Percentiles rank a stretch among this genome's conserved stretches.
These are phyloP conservation scores for Sphyrna mokarran DNA, from an alignment of 2,113 vertebrate genomes.

Conservation along the genomic window DNA sequence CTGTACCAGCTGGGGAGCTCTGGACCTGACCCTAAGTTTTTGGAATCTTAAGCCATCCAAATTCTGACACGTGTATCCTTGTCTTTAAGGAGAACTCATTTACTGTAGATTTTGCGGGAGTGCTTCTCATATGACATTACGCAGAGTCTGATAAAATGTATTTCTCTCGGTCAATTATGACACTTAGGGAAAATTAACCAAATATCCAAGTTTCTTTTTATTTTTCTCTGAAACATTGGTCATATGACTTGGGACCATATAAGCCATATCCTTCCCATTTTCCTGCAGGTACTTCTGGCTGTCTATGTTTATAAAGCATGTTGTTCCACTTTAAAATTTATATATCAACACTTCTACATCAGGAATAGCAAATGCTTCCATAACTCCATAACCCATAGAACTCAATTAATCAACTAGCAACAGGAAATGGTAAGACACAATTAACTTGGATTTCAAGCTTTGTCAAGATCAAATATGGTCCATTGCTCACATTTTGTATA, in stretches of 20 bases:
- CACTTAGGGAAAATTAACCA: background rate
- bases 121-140: background rate
- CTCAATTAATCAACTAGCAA: background rate
- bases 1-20: conserved; percentile 20
- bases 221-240: background rate
- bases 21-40: background rate
- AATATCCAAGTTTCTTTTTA: background rate
- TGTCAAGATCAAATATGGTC: background rate
- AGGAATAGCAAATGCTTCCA: background rate
- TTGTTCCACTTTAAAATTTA: background rate
- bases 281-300: background rate
- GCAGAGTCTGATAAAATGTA: background rate
- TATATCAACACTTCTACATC: background rate
- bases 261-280: background rate
- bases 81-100: background rate
- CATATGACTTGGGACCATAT: background rate
- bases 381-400: background rate
- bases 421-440: background rate
- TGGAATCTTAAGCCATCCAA: background rate
- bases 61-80: background rate
- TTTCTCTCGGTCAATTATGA: background rate
- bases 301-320: no score
- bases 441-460: background rate
- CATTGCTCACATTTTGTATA: background rate
- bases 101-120: background rate